Conservation (phyloP, 2,888 invertebrate genomes). For the Archips crataeganus region DNA sequence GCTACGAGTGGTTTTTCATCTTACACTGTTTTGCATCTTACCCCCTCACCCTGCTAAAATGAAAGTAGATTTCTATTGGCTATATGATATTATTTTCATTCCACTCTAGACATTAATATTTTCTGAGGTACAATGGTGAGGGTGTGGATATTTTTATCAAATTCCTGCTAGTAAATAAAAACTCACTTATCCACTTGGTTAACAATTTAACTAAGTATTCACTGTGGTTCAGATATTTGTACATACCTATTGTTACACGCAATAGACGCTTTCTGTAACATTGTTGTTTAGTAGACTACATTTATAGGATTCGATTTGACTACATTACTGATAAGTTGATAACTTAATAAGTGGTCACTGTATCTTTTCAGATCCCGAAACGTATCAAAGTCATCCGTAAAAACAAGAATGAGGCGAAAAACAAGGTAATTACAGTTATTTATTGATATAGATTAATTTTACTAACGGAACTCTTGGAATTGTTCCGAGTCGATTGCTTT, state of each 20-base stretch:
- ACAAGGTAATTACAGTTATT: slow-evolving; percentile 62
- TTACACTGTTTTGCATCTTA: too few relatives aligned
- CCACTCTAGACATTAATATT: too few relatives aligned
- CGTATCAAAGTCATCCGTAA: slow-evolving; percentile 69
- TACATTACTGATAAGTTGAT: background rate
- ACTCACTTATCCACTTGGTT: too few relatives aligned
- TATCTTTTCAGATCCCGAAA: slow-evolving; percentile 68
- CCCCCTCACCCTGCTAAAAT: too few relatives aligned
- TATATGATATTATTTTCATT: too few relatives aligned
- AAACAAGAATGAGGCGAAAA: slow-evolving; percentile 60
- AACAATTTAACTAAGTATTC: too few relatives aligned
- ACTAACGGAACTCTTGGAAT: background rate
- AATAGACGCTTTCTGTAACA: background rate
- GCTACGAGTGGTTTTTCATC: too few relatives aligned
- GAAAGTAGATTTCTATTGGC: too few relatives aligned
- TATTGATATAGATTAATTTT: background rate
- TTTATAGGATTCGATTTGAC: background rate
- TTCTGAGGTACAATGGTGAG: too few relatives aligned
- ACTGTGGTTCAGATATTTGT: background rate
- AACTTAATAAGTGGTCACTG: too few relatives aligned
- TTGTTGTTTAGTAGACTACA: background rate
- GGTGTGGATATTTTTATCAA: too few relatives aligned
- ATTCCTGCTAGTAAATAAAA: too few relatives aligned
- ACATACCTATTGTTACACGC: background rate
- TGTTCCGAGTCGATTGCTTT: background rate